Evolutionary conservation across 2,888 invertebrate species (phyloP), one percentile per base, ranked within the genome.

Genomic region (Stictocephala bisonia): DNA sequence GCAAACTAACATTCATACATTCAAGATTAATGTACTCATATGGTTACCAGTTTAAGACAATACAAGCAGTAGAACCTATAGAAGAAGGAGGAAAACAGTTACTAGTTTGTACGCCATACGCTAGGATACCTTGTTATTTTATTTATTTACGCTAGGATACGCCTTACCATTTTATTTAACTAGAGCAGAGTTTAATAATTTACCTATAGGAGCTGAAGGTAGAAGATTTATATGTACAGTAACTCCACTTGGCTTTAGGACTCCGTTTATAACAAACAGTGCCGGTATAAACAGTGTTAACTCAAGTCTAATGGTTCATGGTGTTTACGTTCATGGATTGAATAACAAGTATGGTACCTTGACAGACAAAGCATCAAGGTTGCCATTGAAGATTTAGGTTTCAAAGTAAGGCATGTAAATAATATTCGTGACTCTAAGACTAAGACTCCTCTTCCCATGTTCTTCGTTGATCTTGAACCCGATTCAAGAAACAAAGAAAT

Each of bases 301-400:
- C 35, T 24, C 22, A 20, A 58, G 35, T 18, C 31, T 31, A 13
- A 9, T 58, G 4, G 58, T 58, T 3, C 18, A 31, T 15, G 58
- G 27, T 2, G 18, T 31, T 2, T 35, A 60, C n/a, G 60, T 40
- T 3, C 60, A 40, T 40, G 60, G 60, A 24, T 20, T 60, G 13
- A 60, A 60, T 22, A 60, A 40, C 24, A 60, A 60, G 15, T 60
- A 27, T n/a, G n/a, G n/a, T n/a, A n/a, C n/a, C n/a, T n/a, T n/a
- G n/a, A n/a, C n/a, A n/a, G n/a, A n/a, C n/a, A n/a, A n/a, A n/a
- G n/a, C n/a, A n/a, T n/a, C n/a, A n/a, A n/a, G n/a, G n/a, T n/a
- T n/a, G n/a, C n/a, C n/a, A n/a, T n/a, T n/a, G n/a, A n/a, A n/a
- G n/a, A n/a, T n/a, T n/a, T n/a, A n/a, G n/a, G n/a, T n/a, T n/a